Evolutionary conservation across 1,140 invertebrate genomes (phyloP).

Genomic region (Aphidius gifuensis): DNA sequence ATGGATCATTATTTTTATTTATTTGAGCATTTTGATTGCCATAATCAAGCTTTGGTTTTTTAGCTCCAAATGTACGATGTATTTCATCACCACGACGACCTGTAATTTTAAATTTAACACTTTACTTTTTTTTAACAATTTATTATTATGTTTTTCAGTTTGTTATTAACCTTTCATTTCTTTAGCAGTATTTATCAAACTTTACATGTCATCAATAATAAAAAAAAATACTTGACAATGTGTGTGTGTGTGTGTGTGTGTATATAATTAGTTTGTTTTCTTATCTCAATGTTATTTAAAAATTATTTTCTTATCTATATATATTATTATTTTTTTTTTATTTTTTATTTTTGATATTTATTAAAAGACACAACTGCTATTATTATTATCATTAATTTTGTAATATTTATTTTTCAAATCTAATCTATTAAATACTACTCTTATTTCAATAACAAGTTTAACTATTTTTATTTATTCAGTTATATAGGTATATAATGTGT

Average conservation of each 20-base stretch:
- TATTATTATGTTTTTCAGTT: background rate
- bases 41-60: constrained; percentile 48
- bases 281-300: too few species aligned
- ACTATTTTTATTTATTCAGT: too few species aligned
- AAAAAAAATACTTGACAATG: background rate
- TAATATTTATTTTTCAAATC: too few species aligned
- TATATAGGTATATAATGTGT: too few species aligned
- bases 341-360: too few species aligned
- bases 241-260: too few species aligned
- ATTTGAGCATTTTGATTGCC: constrained; percentile 48
- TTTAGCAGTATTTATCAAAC: too few species aligned
- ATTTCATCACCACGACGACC: constrained; percentile 45
- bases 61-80: constrained; percentile 39
- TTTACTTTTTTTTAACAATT: background rate
- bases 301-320: background rate
- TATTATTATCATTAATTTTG: too few species aligned
- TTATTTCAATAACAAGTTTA: too few species aligned
- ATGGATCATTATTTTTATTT: constrained; percentile 46
- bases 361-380: too few species aligned
- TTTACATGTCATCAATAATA: background rate
- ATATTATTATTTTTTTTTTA: background rate
- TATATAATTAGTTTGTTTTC: too few species aligned
- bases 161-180: background rate
- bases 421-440: too few species aligned
- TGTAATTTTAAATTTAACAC: constrained; percentile 24